phyloP scores from a whole-genome alignment of 1,140 invertebrate genomes.

The Phymorhynchus buccinoides region DNA sequence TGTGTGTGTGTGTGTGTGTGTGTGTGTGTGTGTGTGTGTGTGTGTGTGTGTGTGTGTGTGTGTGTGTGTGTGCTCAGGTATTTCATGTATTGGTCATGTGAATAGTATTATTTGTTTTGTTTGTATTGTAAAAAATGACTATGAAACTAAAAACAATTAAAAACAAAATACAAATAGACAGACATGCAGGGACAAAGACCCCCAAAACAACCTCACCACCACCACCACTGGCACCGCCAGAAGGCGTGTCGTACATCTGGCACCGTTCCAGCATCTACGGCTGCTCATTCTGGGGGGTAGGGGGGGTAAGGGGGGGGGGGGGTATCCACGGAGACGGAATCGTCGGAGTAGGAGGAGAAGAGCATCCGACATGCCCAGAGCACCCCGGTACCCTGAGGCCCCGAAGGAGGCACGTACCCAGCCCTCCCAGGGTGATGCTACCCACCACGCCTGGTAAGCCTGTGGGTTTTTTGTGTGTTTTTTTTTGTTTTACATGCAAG shows the following conservation, averaged over 20 bases:
- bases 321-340: not conserved
- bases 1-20: slow-evolving; percentile 6
- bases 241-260: not conserved
- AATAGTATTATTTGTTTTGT: too few species aligned
- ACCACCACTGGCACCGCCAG: not conserved
- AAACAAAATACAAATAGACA: not conserved
- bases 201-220: not conserved
- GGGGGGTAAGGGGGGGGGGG: too few species aligned
- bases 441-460: too few species aligned
- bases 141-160: too few species aligned
- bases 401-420: not conserved
- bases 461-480: too few species aligned
- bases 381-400: not conserved
- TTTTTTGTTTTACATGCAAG: too few species aligned
- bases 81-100: too few species aligned
- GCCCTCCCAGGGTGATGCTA: not conserved
- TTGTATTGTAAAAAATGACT: too few species aligned
- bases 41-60: not conserved
- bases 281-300: not conserved
- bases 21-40: too few species aligned
- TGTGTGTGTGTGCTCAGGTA: slow-evolving; percentile 10
- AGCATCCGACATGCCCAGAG: not conserved
- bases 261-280: not conserved
- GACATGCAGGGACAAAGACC: not conserved
- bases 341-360: too few species aligned